A percentile compares a stretch with the other conserved stretches of the same genome.
These are phyloP conservation scores for Nephrotoma appendiculata DNA, from an alignment of 2,888 invertebrate genomes.

Conservation along the genomic window DNA sequence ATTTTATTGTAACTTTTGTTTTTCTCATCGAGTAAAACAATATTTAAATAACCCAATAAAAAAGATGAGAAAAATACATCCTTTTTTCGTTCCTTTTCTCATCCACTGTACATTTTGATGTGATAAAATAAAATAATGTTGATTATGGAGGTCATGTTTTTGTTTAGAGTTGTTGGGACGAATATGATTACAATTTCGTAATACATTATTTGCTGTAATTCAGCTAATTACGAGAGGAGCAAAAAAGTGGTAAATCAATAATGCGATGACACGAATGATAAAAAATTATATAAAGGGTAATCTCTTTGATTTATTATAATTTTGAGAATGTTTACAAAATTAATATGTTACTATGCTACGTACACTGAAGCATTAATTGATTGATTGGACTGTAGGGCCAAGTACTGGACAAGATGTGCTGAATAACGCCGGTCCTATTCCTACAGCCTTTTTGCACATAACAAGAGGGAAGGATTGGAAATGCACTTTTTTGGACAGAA, in stretches of 20 bases:
- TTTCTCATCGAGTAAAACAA: background rate
- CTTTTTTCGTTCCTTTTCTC: background rate
- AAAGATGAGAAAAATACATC: background rate
- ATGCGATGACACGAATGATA: background rate
- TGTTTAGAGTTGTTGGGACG: background rate
- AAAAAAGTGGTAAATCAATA: background rate
- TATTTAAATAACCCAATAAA: background rate
- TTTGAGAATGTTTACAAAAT: background rate
- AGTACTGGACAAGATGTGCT: no score
- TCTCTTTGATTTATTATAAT: background rate
- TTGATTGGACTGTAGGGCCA: no score
- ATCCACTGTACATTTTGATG: background rate
- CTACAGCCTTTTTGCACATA: no score
- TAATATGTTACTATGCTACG: background rate
- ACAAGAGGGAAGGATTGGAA: no score
- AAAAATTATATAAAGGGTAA: background rate
- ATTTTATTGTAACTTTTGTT: background rate
- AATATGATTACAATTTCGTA: background rate
- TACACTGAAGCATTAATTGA: no score
- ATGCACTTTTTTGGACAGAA: no score
- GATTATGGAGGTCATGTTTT: background rate
- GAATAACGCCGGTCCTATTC: no score
- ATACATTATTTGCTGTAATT: background rate
- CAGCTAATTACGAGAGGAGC: background rate
- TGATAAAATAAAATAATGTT: background rate